Conservation (phyloP, 2,113 vertebrate genomes). For the Taxidea taxus region DNA sequence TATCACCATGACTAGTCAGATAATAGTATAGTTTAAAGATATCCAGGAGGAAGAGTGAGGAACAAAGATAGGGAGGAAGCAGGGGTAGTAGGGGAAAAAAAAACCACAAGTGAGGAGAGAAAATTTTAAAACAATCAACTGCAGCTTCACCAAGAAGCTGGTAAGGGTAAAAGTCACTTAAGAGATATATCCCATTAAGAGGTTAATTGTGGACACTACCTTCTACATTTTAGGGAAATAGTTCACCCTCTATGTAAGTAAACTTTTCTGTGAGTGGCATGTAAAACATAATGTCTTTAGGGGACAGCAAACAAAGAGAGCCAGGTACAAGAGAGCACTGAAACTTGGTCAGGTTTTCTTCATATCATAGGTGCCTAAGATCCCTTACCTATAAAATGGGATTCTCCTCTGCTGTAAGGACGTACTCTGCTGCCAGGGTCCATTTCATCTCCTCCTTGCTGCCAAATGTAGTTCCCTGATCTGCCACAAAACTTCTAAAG, state of each 20-base stretch:
- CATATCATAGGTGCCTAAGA: neutral
- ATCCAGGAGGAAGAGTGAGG: neutral
- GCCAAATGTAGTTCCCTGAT: neutral
- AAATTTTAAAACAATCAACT: constrained; percentile 39
- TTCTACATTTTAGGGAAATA: neutral
- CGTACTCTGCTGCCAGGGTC: neutral
- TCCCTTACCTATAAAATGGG: neutral
- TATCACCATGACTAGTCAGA: neutral
- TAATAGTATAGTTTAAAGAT: neutral
- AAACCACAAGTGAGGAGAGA: neutral
- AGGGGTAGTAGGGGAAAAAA: neutral
- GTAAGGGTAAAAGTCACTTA: neutral
- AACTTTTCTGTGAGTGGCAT: neutral
- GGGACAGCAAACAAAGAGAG: neutral
- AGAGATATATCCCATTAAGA: neutral
- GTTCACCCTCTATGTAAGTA: neutral
- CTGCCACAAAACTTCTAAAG: neutral
- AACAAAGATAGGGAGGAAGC: neutral
- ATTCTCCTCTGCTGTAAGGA: neutral
- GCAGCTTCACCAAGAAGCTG: neutral
- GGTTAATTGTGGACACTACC: neutral
- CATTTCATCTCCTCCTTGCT: neutral
- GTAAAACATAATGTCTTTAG: neutral
- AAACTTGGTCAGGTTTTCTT: neutral
- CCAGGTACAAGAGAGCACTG: neutral